These are phyloP conservation scores for Harpagoxenus sublaevis DNA, from an alignment of 2,888 invertebrate species.

Conservation along the genomic window DNA sequence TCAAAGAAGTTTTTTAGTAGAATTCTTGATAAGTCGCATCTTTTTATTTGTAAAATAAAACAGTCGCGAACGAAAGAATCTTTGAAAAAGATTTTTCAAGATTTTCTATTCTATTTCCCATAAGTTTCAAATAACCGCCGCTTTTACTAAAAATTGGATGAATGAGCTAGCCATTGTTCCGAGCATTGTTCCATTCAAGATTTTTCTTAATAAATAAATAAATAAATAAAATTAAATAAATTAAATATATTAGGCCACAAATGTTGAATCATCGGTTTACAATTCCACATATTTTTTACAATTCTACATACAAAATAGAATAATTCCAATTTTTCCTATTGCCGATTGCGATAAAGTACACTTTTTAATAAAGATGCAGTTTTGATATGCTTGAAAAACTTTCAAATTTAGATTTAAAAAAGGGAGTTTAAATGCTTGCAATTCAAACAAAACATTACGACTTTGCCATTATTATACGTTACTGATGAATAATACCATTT, in stretches of 20 bases:
- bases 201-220: slow-evolving; percentile 80
- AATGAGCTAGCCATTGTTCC: slow-evolving; percentile 88
- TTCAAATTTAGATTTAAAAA: not conserved
- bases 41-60: slow-evolving; percentile 84
- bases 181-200: slow-evolving; percentile 87
- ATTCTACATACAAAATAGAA: not conserved
- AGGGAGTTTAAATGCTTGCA: not conserved
- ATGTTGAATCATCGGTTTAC: slow-evolving; percentile 82
- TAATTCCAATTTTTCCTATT: slow-evolving; percentile 88
- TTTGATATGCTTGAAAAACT: not conserved
- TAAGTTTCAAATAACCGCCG: slow-evolving; percentile 90
- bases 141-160: slow-evolving; percentile 89
- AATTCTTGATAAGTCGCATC: slow-evolving; percentile 35
- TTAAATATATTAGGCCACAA: slow-evolving; percentile 85
- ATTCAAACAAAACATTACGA: not conserved
- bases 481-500: slow-evolving; percentile 84
- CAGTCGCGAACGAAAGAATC: slow-evolving; percentile 87
- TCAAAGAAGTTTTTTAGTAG: slow-evolving; percentile 60
- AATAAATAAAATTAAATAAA: too few relatives aligned
- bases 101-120: slow-evolving; percentile 87
- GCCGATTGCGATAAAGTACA: slow-evolving; percentile 2
- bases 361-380: not conserved
- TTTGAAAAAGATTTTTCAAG: slow-evolving; percentile 87
- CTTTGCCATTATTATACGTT: not conserved
- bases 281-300: not conserved